Conservation (phyloP, 1,140 invertebrate species). For the Drosophila ficusphila region DNA sequence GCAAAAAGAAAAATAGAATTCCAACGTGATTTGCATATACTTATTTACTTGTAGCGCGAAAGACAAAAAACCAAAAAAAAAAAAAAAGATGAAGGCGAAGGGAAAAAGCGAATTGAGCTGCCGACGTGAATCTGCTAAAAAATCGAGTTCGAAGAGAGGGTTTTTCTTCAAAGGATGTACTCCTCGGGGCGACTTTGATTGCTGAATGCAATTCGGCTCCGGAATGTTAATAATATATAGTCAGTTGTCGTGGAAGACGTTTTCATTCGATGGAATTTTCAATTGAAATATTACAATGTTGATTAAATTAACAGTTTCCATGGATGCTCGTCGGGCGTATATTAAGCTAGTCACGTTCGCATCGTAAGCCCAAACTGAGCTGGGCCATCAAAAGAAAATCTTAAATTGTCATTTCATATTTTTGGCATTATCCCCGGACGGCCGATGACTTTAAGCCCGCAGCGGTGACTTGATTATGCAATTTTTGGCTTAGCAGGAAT, state of each 20-base stretch:
- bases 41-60: conserved; percentile 58
- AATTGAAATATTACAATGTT: background rate
- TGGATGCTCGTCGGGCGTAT: background rate
- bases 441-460: conserved; percentile 40
- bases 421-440: conserved; percentile 43
- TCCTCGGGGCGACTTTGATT: conserved; percentile 8
- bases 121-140: conserved; percentile 37
- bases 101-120: conserved; percentile 47
- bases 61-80: conserved; percentile 32
- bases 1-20: conserved; percentile 43
- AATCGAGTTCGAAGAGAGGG: conserved; percentile 1
- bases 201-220: conserved; percentile 3
- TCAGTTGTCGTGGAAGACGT: background rate
- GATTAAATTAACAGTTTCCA: conserved; percentile 11
- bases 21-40: conserved; percentile 79
- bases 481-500: conserved; percentile 55
- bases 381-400: conserved; percentile 44
- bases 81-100: conserved; percentile 11
- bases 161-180: conserved; percentile 3
- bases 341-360: conserved; percentile 48
- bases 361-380: conserved; percentile 13
- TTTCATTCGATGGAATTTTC: conserved; percentile 3
- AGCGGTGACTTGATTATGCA: conserved; percentile 65
- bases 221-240: background rate
- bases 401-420: conserved; percentile 67